A percentile compares a stretch with the other conserved stretches of the same genome.
Evolutionary conservation across 1,140 invertebrate species (phyloP).

Genomic region (Drosophila mauritiana): DNA sequence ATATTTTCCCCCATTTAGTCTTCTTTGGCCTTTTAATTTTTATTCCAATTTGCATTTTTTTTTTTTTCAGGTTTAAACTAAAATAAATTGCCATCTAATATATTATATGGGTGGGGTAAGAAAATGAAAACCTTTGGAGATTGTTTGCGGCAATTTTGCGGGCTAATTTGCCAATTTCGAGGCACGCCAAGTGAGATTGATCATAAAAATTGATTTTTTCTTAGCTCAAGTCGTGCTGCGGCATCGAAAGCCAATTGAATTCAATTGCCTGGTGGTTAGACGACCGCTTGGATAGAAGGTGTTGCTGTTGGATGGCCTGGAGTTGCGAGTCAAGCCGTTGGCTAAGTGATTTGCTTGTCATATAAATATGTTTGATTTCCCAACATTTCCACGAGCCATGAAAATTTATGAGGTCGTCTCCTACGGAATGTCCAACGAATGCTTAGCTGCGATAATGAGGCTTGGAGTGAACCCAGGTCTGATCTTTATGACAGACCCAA

Average conservation of each 20-base stretch:
- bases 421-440: conserved; percentile 22
- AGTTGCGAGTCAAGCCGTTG: conserved; percentile 18
- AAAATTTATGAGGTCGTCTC: conserved; percentile 41
- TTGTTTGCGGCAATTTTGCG: conserved; percentile 62
- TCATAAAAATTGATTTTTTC: conserved; percentile 78
- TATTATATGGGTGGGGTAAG: conserved; percentile 5
- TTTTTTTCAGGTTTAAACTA: conserved; percentile 17
- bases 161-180: conserved; percentile 74
- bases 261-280: conserved; percentile 62
- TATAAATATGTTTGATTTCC: conserved; percentile 59
- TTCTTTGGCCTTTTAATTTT: conserved; percentile 37
- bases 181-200: conserved; percentile 75
- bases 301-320: conserved; percentile 52
- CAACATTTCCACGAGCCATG: conserved; percentile 19
- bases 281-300: conserved; percentile 52
- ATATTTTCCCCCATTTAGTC: conserved; percentile 35
- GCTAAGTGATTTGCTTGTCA: conserved; percentile 76
- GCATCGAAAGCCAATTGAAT: conserved; percentile 68
- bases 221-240: conserved; percentile 58
- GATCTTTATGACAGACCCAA: conserved; percentile 41
- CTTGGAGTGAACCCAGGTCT: conserved; percentile 5
- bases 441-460: conserved; percentile 37
- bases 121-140: conserved; percentile 39
- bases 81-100: conserved; percentile 59
- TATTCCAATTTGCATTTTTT: conserved; percentile 52